phyloP scores from a whole-genome alignment of 2,797 vertebrate species.

The Rhinoraja longicauda region DNA sequence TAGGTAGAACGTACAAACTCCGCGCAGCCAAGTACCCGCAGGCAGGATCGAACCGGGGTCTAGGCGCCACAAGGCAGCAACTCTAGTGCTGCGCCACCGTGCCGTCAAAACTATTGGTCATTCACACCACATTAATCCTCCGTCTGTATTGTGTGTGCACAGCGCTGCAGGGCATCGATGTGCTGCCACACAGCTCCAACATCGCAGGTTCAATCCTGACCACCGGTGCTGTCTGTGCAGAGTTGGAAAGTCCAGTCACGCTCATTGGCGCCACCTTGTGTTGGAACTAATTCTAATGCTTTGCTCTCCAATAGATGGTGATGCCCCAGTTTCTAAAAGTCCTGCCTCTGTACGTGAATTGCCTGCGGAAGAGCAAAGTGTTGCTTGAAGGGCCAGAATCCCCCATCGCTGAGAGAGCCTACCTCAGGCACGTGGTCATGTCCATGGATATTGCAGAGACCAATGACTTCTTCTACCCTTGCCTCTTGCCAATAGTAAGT shows the following conservation, averaged over 20 bases:
- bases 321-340: conserved; percentile 63
- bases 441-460: conserved; percentile 58
- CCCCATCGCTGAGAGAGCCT: conserved; percentile 62
- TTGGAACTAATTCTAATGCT: not conserved
- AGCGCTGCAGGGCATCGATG: too few species aligned
- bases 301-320: conserved; percentile 54
- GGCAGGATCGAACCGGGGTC: too few species aligned
- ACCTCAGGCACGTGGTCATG: conserved; percentile 59
- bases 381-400: conserved; percentile 62
- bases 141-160: not conserved
- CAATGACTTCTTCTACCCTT: conserved; percentile 61
- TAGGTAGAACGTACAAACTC: too few species aligned
- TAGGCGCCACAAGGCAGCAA: too few species aligned
- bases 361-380: conserved; percentile 68
- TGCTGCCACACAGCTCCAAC: too few species aligned
- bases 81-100: too few species aligned
- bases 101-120: not conserved
- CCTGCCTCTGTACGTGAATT: conserved; percentile 66
- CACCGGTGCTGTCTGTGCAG: too few species aligned
- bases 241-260: not conserved
- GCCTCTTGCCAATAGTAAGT: conserved; percentile 61
- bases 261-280: not conserved
- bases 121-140: not conserved
- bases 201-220: too few species aligned
- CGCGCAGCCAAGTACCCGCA: too few species aligned